Evolutionary conservation across 2,113 vertebrate genomes (phyloP).

Genomic region (Tachuris rubrigastra): DNA sequence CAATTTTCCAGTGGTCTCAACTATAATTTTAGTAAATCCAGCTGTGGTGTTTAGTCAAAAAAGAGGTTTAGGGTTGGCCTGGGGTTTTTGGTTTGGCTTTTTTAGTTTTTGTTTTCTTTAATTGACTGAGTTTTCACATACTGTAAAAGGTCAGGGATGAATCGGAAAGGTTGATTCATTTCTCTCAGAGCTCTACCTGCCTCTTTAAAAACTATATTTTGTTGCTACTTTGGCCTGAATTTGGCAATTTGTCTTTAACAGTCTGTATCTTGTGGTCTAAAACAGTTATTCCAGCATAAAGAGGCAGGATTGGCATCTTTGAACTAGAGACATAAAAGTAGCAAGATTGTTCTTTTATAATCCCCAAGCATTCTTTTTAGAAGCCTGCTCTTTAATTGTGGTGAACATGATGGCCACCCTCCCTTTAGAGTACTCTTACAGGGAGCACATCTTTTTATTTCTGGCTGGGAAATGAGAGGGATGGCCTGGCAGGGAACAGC

Average conservation of each 20-base stretch:
- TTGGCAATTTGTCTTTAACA: constrained; percentile 36
- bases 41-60: background rate
- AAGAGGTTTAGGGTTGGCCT: background rate
- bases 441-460: constrained; percentile 48
- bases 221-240: background rate
- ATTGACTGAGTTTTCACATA: constrained; percentile 44
- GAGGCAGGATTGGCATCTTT: constrained; percentile 23
- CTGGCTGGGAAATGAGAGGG: constrained; percentile 42
- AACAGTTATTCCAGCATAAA: constrained; percentile 23
- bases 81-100: background rate
- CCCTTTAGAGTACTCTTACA: constrained; percentile 47
- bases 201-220: constrained; percentile 53
- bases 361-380: constrained; percentile 63
- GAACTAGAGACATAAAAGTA: constrained; percentile 61
- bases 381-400: constrained; percentile 73
- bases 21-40: constrained; percentile 63
- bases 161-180: constrained; percentile 37
- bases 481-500: background rate
- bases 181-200: constrained; percentile 39
- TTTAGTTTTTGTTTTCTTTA: constrained; percentile 47
- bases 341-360: constrained; percentile 61
- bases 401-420: constrained; percentile 18
- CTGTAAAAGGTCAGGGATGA: constrained; percentile 44
- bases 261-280: constrained; percentile 66
- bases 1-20: constrained; percentile 40